Evolutionary conservation across 2,797 vertebrate genomes (phyloP).

Genomic region (Spinibarbus caldwelli): DNA sequence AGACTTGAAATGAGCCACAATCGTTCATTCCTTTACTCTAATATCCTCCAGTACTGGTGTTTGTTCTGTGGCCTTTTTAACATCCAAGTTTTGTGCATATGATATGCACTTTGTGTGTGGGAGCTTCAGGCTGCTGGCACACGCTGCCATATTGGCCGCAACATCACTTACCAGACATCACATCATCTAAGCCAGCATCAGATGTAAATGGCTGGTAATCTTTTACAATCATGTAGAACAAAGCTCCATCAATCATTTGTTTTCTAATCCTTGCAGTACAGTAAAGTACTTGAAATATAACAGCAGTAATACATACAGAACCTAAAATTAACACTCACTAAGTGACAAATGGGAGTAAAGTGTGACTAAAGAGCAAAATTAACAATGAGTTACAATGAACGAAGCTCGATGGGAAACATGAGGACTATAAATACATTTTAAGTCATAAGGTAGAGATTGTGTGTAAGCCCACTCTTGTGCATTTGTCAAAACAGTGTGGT

Average conservation of each 20-base stretch:
- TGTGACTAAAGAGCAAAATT: no score
- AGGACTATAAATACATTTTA: not conserved
- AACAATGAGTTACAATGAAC: no score
- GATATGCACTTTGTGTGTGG: not conserved
- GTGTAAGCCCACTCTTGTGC: not conserved
- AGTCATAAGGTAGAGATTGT: not conserved
- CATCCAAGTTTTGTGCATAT: not conserved
- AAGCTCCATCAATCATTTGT: not conserved
- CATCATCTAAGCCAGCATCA: not conserved
- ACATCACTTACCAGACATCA: not conserved
- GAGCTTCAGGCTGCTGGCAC: slow-evolving; percentile 4
- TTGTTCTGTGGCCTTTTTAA: not conserved
- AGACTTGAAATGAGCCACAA: not conserved
- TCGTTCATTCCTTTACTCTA: not conserved
- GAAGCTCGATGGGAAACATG: not conserved
- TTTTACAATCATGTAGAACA: not conserved
- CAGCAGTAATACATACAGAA: no score
- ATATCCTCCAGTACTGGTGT: not conserved
- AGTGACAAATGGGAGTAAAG: no score
- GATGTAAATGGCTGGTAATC: not conserved
- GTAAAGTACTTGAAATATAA: not conserved
- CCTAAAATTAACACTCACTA: no score
- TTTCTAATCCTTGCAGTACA: not conserved
- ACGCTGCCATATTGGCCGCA: not conserved
- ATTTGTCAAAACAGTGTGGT: not conserved